phyloP scores from a whole-genome alignment of 1,140 invertebrate species.

The Oppia nitens region DNA sequence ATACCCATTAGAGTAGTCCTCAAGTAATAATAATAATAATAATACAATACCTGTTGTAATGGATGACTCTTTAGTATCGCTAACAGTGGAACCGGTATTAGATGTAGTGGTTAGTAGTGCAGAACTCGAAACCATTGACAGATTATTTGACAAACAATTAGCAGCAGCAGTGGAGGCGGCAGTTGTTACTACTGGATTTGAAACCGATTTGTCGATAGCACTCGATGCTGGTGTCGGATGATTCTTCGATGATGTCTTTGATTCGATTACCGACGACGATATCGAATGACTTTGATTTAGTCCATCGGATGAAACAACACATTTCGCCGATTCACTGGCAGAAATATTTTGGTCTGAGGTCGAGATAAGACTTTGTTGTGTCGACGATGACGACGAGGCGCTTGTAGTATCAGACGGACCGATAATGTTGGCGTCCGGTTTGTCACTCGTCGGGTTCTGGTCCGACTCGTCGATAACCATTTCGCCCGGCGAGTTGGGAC shows the following conservation, averaged over 20 bases:
- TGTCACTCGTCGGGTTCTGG: neutral
- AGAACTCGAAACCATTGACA: neutral
- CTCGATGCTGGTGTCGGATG: no score
- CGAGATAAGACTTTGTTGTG: neutral
- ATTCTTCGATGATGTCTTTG: neutral
- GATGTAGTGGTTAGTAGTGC: no score
- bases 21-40: no score
- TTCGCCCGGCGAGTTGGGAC: constrained; percentile 13
- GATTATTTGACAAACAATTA: no score
- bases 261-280: neutral
- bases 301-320: neutral
- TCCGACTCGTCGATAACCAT: constrained; percentile 14
- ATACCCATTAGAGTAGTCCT: no score
- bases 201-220: no score
- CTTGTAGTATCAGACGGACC: neutral
- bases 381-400: neutral
- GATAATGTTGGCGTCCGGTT: no score
- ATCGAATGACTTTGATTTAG: neutral
- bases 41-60: no score
- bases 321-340: neutral
- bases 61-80: no score
- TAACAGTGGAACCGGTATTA: no score
- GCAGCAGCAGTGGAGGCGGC: neutral
- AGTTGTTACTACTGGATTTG: neutral
- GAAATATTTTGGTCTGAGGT: neutral